Percentiles rank a stretch among this genome's conserved stretches.
These are phyloP conservation scores for Onthophagus sagittarius DNA, from an alignment of 2,888 invertebrate genomes.

Conservation along the genomic window DNA sequence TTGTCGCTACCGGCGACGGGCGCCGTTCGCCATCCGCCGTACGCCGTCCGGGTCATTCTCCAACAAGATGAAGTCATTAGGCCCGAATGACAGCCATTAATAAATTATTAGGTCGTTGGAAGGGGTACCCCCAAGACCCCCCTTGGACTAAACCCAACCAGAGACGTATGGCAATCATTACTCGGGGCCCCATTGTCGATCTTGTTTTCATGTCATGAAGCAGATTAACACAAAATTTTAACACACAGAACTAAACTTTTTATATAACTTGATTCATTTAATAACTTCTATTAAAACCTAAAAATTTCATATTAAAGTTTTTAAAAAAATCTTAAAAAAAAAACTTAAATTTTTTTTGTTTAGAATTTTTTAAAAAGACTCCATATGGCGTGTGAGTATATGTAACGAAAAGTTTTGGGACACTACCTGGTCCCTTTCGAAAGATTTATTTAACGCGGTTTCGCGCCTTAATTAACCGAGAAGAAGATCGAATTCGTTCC, in stretches of 20 bases:
- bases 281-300: no score
- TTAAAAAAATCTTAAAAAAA: no score
- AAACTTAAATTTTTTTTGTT: no score
- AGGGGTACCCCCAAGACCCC: conserved; percentile 25
- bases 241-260: no score
- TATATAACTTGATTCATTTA: no score
- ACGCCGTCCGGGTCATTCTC: neutral
- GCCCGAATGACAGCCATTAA: conserved; percentile 33
- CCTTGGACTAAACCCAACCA: conserved; percentile 18
- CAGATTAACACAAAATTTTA: no score
- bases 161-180: conserved; percentile 31
- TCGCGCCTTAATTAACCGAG: conserved; percentile 8
- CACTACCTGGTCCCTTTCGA: conserved; percentile 2
- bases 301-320: no score
- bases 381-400: neutral
- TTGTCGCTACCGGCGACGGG: neutral
- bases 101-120: conserved; percentile 29
- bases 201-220: conserved; percentile 25
- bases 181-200: conserved; percentile 29
- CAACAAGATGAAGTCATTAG: conserved; percentile 33
- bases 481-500: conserved; percentile 7
- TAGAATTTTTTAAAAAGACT: no score
- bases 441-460: conserved; percentile 8
- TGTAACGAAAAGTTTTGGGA: neutral
- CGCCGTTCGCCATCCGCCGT: neutral